Base-by-base conservation (phyloP, 2,113 vertebrate genomes). In the Glareola pratincola region DNA sequence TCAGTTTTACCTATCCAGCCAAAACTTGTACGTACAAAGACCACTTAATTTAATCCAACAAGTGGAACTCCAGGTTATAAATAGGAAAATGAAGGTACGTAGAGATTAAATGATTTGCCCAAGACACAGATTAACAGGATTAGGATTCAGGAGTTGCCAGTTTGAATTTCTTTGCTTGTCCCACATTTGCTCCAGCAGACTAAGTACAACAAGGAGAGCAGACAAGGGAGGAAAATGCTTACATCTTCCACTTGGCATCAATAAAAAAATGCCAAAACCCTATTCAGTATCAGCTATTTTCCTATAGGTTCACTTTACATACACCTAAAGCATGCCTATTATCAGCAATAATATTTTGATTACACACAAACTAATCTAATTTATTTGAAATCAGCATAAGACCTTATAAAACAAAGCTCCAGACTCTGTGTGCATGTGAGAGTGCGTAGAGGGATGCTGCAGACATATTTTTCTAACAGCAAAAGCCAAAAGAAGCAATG, bases 31-130 rank as follows among this genome's bases (percentile, higher is more conserved):
- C 11, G 10, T 45, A 36, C 41, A 66, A 71, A 85, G 77, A 41
- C 41, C 63, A 85, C 43, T 72, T 76, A 43, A 62, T 71, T 92
- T 75, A 88, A 92, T 50, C 27, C 53, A 95, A 86, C 32, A 94
- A 76, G 79, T 88, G 80, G 53, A 89, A 96, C 64, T 91, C 37
- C 41, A 90, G 69, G 59, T 91, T 96, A 96, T 90, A 96, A 93
- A 95, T 93, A 92, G 87, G 66, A 83, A 92, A 88, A 94, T 41
- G 27, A 83, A 97, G 81, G 76, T 86, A 84, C 59, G 29, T 6
- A 66, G 79, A 72, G 76, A 87, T 91, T 83, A 96, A 95, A 76
- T 39, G 95, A 92, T 95, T 94, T 95, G 69, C 68, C 30, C 81
- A 92, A 88, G 9, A 90, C 34, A 76, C 0, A 0, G 50, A 74